phyloP scores from a whole-genome alignment of 2,888 invertebrate genomes.

The Zhuqinia jingwanae region DNA sequence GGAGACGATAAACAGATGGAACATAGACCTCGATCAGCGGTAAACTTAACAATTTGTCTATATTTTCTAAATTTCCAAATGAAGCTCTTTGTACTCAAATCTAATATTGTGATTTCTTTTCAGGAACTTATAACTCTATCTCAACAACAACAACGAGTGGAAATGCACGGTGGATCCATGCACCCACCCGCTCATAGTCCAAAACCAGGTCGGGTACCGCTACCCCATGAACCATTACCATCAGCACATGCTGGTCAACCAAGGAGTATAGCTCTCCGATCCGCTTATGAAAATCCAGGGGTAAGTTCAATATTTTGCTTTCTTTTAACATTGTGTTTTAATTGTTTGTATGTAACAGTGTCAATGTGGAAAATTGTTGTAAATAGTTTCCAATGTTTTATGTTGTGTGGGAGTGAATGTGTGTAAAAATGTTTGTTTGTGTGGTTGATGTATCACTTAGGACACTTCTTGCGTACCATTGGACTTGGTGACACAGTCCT shows the following conservation, averaged over 20 bases:
- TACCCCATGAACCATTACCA: slow-evolving; percentile 73
- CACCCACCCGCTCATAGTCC: slow-evolving; percentile 78
- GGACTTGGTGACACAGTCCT: slow-evolving; percentile 75
- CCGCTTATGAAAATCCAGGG: slow-evolving; percentile 74
- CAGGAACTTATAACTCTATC: slow-evolving; percentile 72
- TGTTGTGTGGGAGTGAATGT: slow-evolving; percentile 32
- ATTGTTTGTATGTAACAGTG: neutral
- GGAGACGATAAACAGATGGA: slow-evolving; percentile 70
- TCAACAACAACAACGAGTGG: slow-evolving; percentile 74
- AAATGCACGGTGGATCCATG: slow-evolving; percentile 75
- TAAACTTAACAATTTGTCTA: slow-evolving; percentile 44
- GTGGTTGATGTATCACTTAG: slow-evolving; percentile 37
- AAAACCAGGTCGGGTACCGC: slow-evolving; percentile 76
- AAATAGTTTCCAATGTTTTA: slow-evolving; percentile 53
- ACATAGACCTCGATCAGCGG: slow-evolving; percentile 58
- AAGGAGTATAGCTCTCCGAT: slow-evolving; percentile 69
- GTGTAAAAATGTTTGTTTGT: slow-evolving; percentile 9
- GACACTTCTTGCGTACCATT: slow-evolving; percentile 73
- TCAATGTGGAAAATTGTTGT: slow-evolving; percentile 19
- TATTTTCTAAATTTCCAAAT: neutral
- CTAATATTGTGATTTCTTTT: slow-evolving; percentile 1
- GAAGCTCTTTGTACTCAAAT: neutral
- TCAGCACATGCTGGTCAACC: slow-evolving; percentile 73
- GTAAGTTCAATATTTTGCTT: slow-evolving; percentile 70
- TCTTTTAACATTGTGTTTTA: neutral